These are phyloP conservation scores for Nycticorax nycticorax DNA, from an alignment of 2,113 vertebrate genomes.

Conservation along the genomic window DNA sequence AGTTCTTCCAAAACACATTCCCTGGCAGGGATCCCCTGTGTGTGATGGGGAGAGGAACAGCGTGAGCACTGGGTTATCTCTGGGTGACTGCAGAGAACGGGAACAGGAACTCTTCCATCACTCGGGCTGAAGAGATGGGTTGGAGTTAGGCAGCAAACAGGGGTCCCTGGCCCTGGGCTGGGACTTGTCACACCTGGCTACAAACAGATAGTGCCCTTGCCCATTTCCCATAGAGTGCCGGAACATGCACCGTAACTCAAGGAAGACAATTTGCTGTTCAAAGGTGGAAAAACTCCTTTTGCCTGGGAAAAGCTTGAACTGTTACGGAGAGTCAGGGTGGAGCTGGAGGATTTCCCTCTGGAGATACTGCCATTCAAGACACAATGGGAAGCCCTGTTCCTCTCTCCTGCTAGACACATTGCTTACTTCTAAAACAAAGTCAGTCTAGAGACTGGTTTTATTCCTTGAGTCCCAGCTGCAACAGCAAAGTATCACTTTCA, in stretches of 20 bases:
- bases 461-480: neutral
- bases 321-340: neutral
- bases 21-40: neutral
- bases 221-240: neutral
- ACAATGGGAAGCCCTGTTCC: rapidly evolving
- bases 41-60: neutral
- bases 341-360: neutral
- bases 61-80: rapidly evolving
- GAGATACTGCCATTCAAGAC: neutral
- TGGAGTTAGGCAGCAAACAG: neutral
- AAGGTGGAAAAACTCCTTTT: neutral
- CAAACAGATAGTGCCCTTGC: neutral
- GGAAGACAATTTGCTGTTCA: neutral
- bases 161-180: neutral
- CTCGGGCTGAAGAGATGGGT: neutral
- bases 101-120: neutral
- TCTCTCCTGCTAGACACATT: neutral
- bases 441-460: neutral
- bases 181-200: neutral
- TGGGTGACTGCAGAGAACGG: rapidly evolving
- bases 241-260: rapidly evolving
- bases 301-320: neutral
- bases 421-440: neutral
- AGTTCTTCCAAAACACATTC: neutral
- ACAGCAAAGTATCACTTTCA: neutral